These are phyloP conservation scores for Diaprepes abbreviatus DNA, from an alignment of 2,888 invertebrate genomes.

Conservation along the genomic window DNA sequence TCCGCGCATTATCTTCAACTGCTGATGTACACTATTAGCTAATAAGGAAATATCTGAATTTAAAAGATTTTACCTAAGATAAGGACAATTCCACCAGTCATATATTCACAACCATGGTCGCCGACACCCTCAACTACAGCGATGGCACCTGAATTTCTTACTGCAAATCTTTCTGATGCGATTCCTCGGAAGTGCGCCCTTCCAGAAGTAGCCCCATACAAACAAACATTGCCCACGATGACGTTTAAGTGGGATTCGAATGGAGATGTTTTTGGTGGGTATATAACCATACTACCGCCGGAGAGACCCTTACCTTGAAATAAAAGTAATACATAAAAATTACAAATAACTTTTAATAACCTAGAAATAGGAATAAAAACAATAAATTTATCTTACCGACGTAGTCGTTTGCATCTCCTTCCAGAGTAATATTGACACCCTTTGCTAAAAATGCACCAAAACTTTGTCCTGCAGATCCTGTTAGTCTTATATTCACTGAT, in stretches of 20 bases:
- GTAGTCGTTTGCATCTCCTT: conserved; percentile 99
- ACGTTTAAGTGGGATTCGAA: conserved; percentile 96
- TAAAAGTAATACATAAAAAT: background rate
- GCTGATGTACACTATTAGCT: too few relatives aligned
- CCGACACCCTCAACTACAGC: conserved; percentile 99
- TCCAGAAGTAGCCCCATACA: conserved; percentile 97
- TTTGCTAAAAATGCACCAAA: conserved; percentile 97
- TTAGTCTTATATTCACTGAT: conserved; percentile 83
- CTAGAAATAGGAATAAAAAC: too few relatives aligned
- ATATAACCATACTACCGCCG: conserved; percentile 94
- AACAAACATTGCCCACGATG: conserved; percentile 97
- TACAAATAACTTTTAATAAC: too few relatives aligned
- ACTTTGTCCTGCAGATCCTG: conserved; percentile 97
- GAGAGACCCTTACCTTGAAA: conserved; percentile 84
- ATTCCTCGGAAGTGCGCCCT: conserved; percentile 91
- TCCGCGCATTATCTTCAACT: too few relatives aligned
- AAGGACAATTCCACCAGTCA: conserved; percentile 95
- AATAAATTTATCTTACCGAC: conserved; percentile 75
- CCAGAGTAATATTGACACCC: conserved; percentile 90
- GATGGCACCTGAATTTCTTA: conserved; percentile 95
- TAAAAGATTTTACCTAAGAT: conserved; percentile 73
- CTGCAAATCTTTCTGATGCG: conserved; percentile 98
- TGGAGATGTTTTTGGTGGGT: conserved; percentile 87
- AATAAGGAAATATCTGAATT: background rate
- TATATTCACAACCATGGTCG: conserved; percentile 99